Base-by-base conservation (phyloP, 64 coral and sea anemone species). In the Actinia equina region DNA sequence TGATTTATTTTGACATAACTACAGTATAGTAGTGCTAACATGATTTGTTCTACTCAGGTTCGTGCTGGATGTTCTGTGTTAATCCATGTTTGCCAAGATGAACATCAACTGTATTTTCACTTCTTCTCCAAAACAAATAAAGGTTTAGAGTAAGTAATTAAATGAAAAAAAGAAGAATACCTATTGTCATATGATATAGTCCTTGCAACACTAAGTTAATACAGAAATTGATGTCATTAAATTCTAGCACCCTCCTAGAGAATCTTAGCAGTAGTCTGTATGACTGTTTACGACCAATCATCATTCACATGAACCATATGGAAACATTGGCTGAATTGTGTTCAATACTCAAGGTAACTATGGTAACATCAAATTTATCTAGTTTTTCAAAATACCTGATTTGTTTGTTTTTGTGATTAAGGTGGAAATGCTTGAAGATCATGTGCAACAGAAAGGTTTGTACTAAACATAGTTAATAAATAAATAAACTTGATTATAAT, bases 231-330 rank as follows among this genome's bases (percentile, higher is more conserved):
- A 41, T 30, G 7, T n/a, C 30, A 22, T 82, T 43, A 49, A 27
- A 65, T 43, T 25, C 71, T 42, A 99, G 97, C 18, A 88, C 93
- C 16, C 83, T 99, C 19, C 51, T 99, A 25, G 97, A 99, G 84
- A 95, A 89, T 54, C 90, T 99, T 4, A 95, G 97, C 67, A 95
- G 91, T 42, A 80, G 85, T 37, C 51, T 99, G 43, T 99, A 95
- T n/a, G 97, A 99, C 83, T 94, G 93, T 15, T 89, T 99, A 30
- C 71, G 97, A 67, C 97, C 97, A 17, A 89, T 99, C 44, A 93
- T 99, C 30, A 99, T 99, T 44, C 97, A 99, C 62, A 99, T 99
- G 97, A 99, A 99, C 43, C 97, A 99, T 56, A 95, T 99, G 97
- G 97, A 99, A 58, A 99, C 93, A 5, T 77, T 99, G n/a, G 91